A percentile compares a stretch with the other conserved stretches of the same genome.
Conservation (phyloP, 2,113 vertebrate species). For the Piprites chloris region DNA sequence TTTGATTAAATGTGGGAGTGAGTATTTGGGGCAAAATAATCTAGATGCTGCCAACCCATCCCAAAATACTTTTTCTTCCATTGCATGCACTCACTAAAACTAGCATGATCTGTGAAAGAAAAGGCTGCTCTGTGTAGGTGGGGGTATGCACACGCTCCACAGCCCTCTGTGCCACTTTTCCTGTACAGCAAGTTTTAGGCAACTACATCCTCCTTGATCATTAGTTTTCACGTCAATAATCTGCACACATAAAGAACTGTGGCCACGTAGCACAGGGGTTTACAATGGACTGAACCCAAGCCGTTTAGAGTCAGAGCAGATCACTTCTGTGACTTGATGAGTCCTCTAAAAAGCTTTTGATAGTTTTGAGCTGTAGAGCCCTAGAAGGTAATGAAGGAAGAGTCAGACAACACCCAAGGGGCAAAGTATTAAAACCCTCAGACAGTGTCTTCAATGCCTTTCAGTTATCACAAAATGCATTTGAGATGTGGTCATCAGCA, state of each 20-base stretch:
- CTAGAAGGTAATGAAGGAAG: background rate
- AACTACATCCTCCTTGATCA: background rate
- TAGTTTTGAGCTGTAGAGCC: background rate
- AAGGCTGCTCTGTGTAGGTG: background rate
- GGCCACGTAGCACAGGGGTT: rapidly evolving
- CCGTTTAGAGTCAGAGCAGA: background rate
- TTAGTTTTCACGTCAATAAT: background rate
- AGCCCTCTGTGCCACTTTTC: background rate
- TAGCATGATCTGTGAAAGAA: background rate
- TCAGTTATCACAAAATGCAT: background rate
- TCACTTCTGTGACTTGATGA: background rate
- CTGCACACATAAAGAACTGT: background rate
- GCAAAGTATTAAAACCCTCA: background rate
- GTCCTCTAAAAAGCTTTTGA: background rate
- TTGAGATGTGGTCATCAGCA: background rate
- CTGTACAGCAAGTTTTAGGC: background rate
- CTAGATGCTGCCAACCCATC: background rate
- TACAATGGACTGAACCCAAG: background rate
- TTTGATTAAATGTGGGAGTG: background rate
- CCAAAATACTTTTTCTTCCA: background rate
- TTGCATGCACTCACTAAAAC: background rate
- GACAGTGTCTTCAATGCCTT: background rate
- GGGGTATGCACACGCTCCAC: background rate
- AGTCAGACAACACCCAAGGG: rapidly evolving
- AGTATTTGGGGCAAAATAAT: background rate